Evolutionary conservation across 2,888 invertebrate species (phyloP).

Genomic region (Dascillus cervinus): DNA sequence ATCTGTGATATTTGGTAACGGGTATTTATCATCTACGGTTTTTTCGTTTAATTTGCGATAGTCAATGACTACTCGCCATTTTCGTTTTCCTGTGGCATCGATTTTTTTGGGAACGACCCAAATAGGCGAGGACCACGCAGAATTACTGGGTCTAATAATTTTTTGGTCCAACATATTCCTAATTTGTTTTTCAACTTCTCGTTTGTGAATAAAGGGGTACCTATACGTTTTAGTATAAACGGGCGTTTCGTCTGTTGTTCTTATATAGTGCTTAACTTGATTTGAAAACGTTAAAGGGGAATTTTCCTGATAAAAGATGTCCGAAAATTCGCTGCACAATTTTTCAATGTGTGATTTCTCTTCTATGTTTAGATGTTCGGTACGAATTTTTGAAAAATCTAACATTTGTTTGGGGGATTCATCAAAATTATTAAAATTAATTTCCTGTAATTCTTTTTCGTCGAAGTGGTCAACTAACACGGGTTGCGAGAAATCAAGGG

Average conservation of each 20-base stretch:
- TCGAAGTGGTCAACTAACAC: no score
- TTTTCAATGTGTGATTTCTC: conserved; percentile 3
- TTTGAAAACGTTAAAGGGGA: conserved; percentile 7
- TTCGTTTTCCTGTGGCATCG: conserved; percentile 4
- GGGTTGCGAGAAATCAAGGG: no score
- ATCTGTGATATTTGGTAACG: conserved; percentile 12
- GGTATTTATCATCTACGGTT: conserved; percentile 13
- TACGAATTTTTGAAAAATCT: conserved; percentile 3
- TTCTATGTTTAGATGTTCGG: conserved; percentile 7
- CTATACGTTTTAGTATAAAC: no score
- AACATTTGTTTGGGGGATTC: background rate
- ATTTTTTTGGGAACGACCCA: conserved; percentile 1
- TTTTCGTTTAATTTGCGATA: conserved; percentile 8
- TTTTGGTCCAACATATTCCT: conserved; percentile 14
- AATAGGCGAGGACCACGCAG: conserved; percentile 18
- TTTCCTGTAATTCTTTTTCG: no score
- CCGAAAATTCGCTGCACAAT: conserved; percentile 3
- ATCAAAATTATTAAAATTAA: no score
- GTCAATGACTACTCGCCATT: conserved; percentile 9
- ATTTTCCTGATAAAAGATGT: conserved; percentile 6
- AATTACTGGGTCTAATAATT: conserved; percentile 16
- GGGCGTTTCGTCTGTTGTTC: conserved; percentile 6
- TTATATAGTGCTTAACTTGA: conserved; percentile 7
- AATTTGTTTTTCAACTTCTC: conserved; percentile 19
- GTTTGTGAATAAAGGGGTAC: conserved; percentile 19